phyloP scores from a whole-genome alignment of 2,113 vertebrate genomes.

The Cepphus grylle region DNA sequence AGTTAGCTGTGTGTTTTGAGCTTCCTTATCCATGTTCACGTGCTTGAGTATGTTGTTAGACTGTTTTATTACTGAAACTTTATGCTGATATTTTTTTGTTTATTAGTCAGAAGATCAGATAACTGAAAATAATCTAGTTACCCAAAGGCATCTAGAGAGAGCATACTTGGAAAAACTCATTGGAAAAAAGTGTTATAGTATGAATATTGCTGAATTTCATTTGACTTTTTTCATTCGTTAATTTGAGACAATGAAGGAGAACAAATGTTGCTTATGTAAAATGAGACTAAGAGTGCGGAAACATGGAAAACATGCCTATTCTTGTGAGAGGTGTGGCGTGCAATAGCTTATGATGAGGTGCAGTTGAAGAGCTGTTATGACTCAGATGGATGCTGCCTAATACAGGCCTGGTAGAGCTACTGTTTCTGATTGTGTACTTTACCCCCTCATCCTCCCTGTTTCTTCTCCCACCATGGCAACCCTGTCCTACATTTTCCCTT shows the following conservation, averaged over 20 bases:
- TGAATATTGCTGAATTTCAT: background rate
- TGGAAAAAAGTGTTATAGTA: background rate
- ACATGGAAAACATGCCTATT: background rate
- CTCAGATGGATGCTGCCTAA: background rate
- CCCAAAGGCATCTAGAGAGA: too few relatives aligned
- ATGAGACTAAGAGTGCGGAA: background rate
- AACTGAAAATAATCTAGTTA: background rate
- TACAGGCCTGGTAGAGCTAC: background rate
- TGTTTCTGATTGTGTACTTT: background rate
- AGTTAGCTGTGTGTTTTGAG: background rate
- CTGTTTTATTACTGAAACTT: background rate
- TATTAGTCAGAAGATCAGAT: background rate
- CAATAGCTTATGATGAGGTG: background rate
- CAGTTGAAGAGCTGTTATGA: background rate
- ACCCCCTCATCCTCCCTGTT: background rate
- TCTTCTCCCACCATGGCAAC: background rate
- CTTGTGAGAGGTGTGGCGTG: background rate
- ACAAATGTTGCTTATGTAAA: background rate
- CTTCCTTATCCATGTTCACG: background rate
- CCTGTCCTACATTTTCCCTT: background rate
- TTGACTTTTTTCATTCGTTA: background rate
- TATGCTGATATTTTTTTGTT: background rate
- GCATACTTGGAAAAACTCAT: background rate
- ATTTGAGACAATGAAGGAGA: background rate
- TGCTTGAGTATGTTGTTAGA: background rate